Conservation (phyloP, 2,797 vertebrate genomes). For the Danio choprae region DNA sequence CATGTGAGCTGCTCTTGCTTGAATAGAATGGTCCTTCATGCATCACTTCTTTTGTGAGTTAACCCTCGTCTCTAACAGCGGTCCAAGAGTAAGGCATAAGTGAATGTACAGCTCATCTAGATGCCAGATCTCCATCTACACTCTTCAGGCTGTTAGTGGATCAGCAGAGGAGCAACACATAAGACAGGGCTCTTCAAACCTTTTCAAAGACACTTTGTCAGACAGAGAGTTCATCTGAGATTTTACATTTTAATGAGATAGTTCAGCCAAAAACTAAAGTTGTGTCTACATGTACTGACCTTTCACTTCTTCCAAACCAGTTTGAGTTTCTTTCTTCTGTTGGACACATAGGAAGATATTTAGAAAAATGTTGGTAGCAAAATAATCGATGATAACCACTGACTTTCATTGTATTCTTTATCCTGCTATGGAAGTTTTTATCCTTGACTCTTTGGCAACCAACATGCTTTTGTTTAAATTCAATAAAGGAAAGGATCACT, state of each 20-base stretch:
- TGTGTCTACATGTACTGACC: no score
- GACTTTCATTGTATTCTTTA: no score
- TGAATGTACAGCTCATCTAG: constrained; percentile 15
- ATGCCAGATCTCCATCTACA: constrained; percentile 18
- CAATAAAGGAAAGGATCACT: no score
- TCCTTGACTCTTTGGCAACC: no score
- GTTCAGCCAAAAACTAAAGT: no score
- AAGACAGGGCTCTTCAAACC: not conserved
- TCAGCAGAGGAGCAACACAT: not conserved
- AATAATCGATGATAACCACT: no score
- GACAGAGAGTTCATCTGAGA: not conserved
- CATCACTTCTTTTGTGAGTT: constrained; percentile 37
- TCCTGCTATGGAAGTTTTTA: no score
- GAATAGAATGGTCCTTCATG: constrained; percentile 36
- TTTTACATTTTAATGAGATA: not conserved
- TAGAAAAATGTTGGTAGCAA: no score
- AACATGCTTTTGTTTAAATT: no score
- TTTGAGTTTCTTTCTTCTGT: no score
- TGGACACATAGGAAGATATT: no score
- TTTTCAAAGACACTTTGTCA: not conserved
- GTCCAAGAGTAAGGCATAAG: constrained; percentile 15
- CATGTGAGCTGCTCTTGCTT: constrained; percentile 35
- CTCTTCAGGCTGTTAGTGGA: constrained; percentile 9
- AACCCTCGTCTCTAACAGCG: constrained; percentile 11
- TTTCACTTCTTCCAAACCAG: no score